Evolutionary conservation across 2,888 invertebrate species (phyloP), one percentile per base, ranked within the genome.

Genomic region (Ennomos erosarius): DNA sequence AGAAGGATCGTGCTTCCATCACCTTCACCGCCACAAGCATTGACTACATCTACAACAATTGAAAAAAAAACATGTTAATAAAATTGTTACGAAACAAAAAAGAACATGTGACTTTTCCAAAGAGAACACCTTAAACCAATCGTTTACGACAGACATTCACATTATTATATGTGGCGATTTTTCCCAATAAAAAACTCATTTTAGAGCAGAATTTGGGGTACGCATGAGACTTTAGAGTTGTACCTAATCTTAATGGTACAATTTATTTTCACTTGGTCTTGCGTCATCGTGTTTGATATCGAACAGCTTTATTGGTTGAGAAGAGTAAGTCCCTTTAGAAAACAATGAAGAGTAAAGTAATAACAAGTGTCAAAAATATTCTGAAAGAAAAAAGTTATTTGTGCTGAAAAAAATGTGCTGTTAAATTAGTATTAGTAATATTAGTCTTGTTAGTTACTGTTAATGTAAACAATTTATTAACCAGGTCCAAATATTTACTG

Each of bases 11-110:
- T 92, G 92, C 92, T 91, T 91, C 92, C 93, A 93, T 95, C 95
- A 95, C 92, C 94, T 94, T 95, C 96, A 96, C 95, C 96, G 95
- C 96, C 96, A 96, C 94, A 96, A 95, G 95, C 96, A 96, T 94
- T 96, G 96, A 95, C 96, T 96, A 95, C 96, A 96, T 95, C 96
- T 96, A 95, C 94, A 96, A 95, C 93, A 93, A 93, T 88, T 85
- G 79, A 87, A 89, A 93, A 92, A 87, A 82, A 84, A 82, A 68
- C 68, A 68, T 64, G 57, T 64, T 59, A 62, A 63, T 55, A 55
- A 55, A 59, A 55, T 59, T 63, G 59, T 63, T 49, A 11, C 40
- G n/a, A 52, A 45, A 55, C n/a, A 55, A 64, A 55, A 46, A 55
- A 64, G 35, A 64, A 59, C 51, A 55, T 37, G 45, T 58, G 53